phyloP scores from a whole-genome alignment of 2,888 invertebrate genomes.

The Heteropelma amictum region DNA sequence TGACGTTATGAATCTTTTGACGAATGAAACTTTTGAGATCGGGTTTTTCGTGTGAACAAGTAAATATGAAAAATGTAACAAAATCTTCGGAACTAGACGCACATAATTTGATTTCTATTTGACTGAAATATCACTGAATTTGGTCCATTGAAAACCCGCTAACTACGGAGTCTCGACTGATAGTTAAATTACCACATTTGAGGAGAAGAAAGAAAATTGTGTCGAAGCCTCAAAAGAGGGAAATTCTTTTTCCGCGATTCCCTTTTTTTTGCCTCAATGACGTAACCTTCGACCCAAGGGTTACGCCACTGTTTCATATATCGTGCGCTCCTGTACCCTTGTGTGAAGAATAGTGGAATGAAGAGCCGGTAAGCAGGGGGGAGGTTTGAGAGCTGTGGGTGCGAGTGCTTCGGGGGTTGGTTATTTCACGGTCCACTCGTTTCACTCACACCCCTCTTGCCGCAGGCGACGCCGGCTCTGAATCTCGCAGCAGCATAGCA shows the following conservation, averaged over 20 bases:
- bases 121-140: too few species aligned
- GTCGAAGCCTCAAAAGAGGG: too few species aligned
- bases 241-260: too few species aligned
- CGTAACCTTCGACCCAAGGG: slow-evolving; percentile 55
- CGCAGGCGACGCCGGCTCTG: slow-evolving; percentile 59
- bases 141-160: too few species aligned
- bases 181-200: not conserved
- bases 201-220: not conserved
- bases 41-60: too few species aligned
- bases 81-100: too few species aligned
- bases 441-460: slow-evolving; percentile 72
- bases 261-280: too few species aligned
- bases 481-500: slow-evolving; percentile 47
- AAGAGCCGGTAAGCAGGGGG: slow-evolving; percentile 34
- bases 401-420: slow-evolving; percentile 73
- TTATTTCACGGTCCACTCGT: slow-evolving; percentile 78
- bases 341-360: slow-evolving; percentile 44
- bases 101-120: too few species aligned
- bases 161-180: too few species aligned
- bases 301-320: slow-evolving; percentile 69
- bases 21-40: too few species aligned
- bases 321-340: slow-evolving; percentile 47
- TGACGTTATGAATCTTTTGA: too few species aligned
- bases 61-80: too few species aligned
- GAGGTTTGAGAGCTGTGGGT: slow-evolving; percentile 54